Evolutionary conservation across 2,888 invertebrate species (phyloP).

Genomic region (Scrobipalpa costella): DNA sequence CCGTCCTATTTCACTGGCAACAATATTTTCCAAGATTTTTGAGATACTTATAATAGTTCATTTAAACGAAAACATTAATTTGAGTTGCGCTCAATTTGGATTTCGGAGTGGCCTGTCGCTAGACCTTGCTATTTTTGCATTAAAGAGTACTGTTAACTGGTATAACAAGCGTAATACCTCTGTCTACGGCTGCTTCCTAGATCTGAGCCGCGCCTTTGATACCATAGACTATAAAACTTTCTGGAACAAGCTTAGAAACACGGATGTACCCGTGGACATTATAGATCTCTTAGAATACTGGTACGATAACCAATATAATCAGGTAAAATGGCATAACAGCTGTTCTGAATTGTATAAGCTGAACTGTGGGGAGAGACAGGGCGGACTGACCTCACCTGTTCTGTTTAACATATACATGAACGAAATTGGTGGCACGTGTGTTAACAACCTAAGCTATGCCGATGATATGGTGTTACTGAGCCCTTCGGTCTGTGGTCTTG

Average conservation of each 20-base stretch:
- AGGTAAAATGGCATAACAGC: too few species aligned
- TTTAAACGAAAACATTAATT: not conserved
- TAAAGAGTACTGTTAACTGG: constrained; percentile 3
- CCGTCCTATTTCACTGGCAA: not conserved
- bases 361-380: constrained; percentile 18
- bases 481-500: constrained; percentile 4
- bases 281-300: too few species aligned
- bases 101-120: not conserved
- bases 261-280: too few species aligned
- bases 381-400: constrained; percentile 19
- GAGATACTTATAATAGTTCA: not conserved
- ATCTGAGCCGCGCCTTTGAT: constrained; percentile 7
- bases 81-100: not conserved
- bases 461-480: constrained; percentile 13
- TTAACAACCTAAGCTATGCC: too few species aligned
- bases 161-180: constrained; percentile 1
- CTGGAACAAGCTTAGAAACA: too few species aligned
- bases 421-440: too few species aligned
- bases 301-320: too few species aligned
- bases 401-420: too few species aligned
- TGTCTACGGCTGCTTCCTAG: constrained; percentile 16
- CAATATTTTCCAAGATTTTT: not conserved
- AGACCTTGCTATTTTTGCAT: not conserved
- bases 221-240: too few species aligned
- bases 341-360: too few species aligned